Evolutionary conservation across 2,113 vertebrate genomes (phyloP), one percentile per base, ranked within the genome.

Genomic region (Verasper variegatus): DNA sequence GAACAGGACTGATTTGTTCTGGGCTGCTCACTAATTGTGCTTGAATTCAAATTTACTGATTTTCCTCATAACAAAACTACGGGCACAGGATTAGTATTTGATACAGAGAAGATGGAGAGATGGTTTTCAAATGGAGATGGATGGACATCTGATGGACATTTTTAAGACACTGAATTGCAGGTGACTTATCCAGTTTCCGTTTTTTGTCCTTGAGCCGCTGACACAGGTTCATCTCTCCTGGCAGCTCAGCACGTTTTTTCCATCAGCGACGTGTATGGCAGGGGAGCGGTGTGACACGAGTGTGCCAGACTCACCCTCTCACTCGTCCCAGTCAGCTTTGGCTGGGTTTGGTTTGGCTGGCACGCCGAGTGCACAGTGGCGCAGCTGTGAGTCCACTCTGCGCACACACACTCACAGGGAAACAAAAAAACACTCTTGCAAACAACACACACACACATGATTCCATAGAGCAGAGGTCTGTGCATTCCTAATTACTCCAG

Each of bases 401-500:
- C 35, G 21, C 47, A 75, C 47, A 69, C n/a, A 40, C 59, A 40
- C 27, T 37, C 11, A 14, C 37, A 63, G 12, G 40, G 14, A 63
- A 3, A 63, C 37, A 24, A 71, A 67, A 55, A 63, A 31, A 76
- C 35, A 58, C 69, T 79, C 51, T 63, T 77, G 74, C 74, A 85
- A 74, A 75, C 68, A 74, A 60, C 61, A 82, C 40, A 82, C 47
- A 51, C 69, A 80, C 74, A 83, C 64, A 73, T 54, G 58, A 61
- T 62, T 85, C 68, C 69, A 87, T 74, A 78, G 71, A 85, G 85
- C 80, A 85, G 80, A 91, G 90, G 78, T 82, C 85, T 89, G 76
- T 91, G 74, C 89, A 86, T 91, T 77, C 76, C 82, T 91, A 89
- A 93, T 92, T 90, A 89, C 82, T 88, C 78, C 90, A 91, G 73